Conservation (phyloP, 2,797 vertebrate species). For the Cichlasoma orientale region DNA sequence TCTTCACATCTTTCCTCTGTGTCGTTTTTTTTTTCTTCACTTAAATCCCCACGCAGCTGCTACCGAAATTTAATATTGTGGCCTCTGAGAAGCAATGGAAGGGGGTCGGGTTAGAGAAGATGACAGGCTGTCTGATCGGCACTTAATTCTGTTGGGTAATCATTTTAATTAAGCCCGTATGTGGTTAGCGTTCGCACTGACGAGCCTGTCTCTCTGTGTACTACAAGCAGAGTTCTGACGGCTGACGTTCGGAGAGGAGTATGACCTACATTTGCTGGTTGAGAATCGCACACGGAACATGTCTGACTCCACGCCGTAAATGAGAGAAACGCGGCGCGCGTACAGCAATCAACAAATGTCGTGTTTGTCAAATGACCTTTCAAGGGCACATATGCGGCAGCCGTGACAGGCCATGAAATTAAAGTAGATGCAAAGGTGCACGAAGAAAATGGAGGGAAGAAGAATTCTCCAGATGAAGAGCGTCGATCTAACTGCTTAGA, state of each 20-base stretch:
- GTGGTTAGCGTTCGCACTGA: constrained; percentile 41
- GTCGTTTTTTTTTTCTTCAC: neutral
- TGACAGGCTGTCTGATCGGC: constrained; percentile 50
- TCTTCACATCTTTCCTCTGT: constrained; percentile 21
- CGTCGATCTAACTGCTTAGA: neutral
- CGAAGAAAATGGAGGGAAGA: neutral
- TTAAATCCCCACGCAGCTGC: constrained; percentile 28
- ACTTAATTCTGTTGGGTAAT: constrained; percentile 72
- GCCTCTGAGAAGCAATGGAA: constrained; percentile 9
- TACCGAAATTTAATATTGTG: constrained; percentile 31
- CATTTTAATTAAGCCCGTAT: constrained; percentile 70
- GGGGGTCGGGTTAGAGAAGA: constrained; percentile 22
- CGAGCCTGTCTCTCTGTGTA: constrained; percentile 37
- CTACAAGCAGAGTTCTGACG: constrained; percentile 52
- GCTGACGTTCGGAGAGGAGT: constrained; percentile 55
- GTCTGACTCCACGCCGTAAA: constrained; percentile 22
- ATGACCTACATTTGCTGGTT: constrained; percentile 55
- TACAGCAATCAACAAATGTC: constrained; percentile 29
- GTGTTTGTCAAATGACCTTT: constrained; percentile 41
- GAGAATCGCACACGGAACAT: constrained; percentile 21
- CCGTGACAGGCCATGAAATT: neutral
- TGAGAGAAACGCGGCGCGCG: constrained; percentile 23
- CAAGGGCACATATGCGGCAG: constrained; percentile 33
- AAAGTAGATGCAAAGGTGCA: constrained; percentile 10
- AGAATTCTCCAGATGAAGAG: neutral